Percentiles rank a stretch among this genome's conserved stretches.
Conservation (phyloP, 2,113 vertebrate genomes). For the Hylia prasina region DNA sequence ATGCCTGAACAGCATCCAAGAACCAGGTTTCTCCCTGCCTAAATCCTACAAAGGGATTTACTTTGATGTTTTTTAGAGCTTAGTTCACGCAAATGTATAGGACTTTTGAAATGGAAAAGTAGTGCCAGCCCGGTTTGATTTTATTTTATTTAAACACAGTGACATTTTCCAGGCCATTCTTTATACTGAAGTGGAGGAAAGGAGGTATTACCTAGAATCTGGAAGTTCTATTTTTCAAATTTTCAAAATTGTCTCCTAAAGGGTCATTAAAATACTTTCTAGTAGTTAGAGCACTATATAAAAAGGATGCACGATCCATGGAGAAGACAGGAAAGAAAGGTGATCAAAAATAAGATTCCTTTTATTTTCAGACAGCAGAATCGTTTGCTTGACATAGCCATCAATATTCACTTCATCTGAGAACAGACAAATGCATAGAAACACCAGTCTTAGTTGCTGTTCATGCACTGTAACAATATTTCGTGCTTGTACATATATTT, state of each 20-base stretch:
- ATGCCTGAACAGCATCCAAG: not conserved
- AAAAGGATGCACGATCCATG: not conserved
- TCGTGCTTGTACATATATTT: not conserved
- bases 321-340: not conserved
- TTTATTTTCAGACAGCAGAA: not conserved
- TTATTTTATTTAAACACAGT: not conserved
- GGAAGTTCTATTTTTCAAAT: not conserved
- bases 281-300: not conserved
- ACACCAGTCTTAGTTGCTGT: not conserved
- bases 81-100: not conserved
- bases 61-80: not conserved
- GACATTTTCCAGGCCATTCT: not conserved
- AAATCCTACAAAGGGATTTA: not conserved
- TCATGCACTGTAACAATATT: not conserved
- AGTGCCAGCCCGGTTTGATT: not conserved
- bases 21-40: not conserved
- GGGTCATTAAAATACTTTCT: not conserved
- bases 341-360: not conserved
- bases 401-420: not conserved
- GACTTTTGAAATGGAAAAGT: not conserved
- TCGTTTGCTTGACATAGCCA: not conserved
- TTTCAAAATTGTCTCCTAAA: not conserved
- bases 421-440: not conserved
- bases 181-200: not conserved
- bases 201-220: not conserved